phyloP scores from a whole-genome alignment of 2,113 vertebrate species.

The Alectura lathami region DNA sequence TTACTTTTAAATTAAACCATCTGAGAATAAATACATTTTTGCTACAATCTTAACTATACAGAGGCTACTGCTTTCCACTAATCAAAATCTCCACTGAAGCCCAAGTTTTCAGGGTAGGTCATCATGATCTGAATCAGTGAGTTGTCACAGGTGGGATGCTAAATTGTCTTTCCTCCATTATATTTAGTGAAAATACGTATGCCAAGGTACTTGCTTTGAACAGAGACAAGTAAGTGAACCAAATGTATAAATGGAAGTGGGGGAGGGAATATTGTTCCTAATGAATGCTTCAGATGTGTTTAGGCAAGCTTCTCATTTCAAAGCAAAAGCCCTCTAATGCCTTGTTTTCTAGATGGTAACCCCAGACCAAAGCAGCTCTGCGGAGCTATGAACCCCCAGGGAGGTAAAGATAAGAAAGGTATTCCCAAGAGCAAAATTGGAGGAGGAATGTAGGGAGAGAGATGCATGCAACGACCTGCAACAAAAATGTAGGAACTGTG shows the following conservation, averaged over 20 bases:
- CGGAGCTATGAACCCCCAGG: not conserved
- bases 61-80: conserved; percentile 30
- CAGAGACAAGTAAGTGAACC: conserved; percentile 22
- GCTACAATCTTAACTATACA: conserved; percentile 48
- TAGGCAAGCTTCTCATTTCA: conserved; percentile 14
- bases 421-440: not conserved
- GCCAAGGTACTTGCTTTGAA: conserved; percentile 39
- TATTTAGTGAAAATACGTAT: conserved; percentile 55
- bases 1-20: conserved; percentile 29
- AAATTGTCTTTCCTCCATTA: conserved; percentile 62
- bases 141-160: conserved; percentile 62
- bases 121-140: conserved; percentile 51
- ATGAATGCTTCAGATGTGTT: not conserved
- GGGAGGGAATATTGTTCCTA: not conserved
- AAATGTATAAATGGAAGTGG: not conserved
- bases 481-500: not conserved
- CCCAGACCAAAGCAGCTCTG: not conserved
- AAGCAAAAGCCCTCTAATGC: not conserved
- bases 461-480: not conserved
- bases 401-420: not conserved
- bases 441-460: not conserved
- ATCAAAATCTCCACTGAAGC: conserved; percentile 65
- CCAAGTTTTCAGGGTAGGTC: conserved; percentile 54
- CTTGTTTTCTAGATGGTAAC: not conserved
- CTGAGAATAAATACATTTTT: conserved; percentile 42